Percentiles rank a stretch among this genome's conserved stretches.
Conservation (phyloP, 2,888 invertebrate genomes). For the Plemyria rubiginata region DNA sequence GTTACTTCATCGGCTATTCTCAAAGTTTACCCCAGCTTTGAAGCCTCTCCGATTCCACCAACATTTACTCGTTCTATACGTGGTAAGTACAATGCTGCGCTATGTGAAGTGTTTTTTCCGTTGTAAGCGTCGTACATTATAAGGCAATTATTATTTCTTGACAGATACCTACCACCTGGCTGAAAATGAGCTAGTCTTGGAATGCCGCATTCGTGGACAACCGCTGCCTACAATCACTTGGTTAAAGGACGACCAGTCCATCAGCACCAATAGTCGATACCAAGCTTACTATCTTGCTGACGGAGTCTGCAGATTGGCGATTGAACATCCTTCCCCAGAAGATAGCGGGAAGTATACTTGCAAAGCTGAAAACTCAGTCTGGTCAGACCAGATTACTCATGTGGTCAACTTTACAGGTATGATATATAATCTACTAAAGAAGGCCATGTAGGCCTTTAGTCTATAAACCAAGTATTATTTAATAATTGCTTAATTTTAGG, state of each 20-base stretch:
- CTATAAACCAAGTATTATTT: neutral
- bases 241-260: constrained; percentile 88
- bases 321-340: constrained; percentile 86
- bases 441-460: too few species aligned
- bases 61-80: constrained; percentile 90
- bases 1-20: constrained; percentile 89
- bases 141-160: constrained; percentile 39
- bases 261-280: constrained; percentile 85
- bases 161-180: constrained; percentile 89
- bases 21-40: constrained; percentile 90
- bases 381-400: constrained; percentile 90
- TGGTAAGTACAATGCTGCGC: constrained; percentile 75
- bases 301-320: constrained; percentile 89
- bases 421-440: constrained; percentile 4
- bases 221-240: constrained; percentile 90
- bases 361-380: constrained; percentile 89
- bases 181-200: constrained; percentile 90
- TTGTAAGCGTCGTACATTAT: neutral
- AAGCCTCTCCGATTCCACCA: constrained; percentile 88
- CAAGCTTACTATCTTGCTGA: constrained; percentile 88
- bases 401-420: constrained; percentile 88
- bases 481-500: constrained; percentile 46
- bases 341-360: constrained; percentile 92
- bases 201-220: constrained; percentile 91
- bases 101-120: neutral